Base-by-base conservation (phyloP, 2,113 vertebrate genomes). In the Rhinopomastus cyanomelas region DNA sequence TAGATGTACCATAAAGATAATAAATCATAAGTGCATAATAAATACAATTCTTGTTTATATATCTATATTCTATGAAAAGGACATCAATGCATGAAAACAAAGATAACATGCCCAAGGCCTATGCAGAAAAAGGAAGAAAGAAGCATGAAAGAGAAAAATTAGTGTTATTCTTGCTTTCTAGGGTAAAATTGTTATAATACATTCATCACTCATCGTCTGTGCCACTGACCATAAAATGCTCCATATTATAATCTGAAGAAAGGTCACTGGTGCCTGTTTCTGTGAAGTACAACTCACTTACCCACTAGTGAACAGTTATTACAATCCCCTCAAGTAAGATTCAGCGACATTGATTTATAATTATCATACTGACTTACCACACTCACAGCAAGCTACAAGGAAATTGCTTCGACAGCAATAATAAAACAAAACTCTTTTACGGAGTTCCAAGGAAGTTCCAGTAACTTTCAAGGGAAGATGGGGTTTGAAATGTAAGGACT, bases 171-270 rank as follows among this genome's bases (percentile, higher is more conserved):
- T 79, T 86, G 7, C 32, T 79, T 53, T 87, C 81, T 62, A 81
- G 21, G 7, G 25, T 37, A 62, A 55, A 87, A 74, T 57, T 60
- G 36, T 59, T 71, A 12, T 19, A 71, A 88, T 23, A 85, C 46
- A 90, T 62, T 84, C 37, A 83, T 48, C 32, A n/a, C 56, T 67
- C n/a, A 44, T 12, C n/a, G 34, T 71, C 68, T 93, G 51, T 75
- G 49, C 27, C 46, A 48, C 26, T 55, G 66, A 62, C 66, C 59
- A 39, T 69, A 96, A 96, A 90, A 94, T 93, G 84, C 87, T 88
- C 87, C 81, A 95, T 83, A 95, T 94, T 85, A 94, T 92, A 91
- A 93, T 83, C 26, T 62, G 32, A 36, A 69, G 67, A 67, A 88
- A 86, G 49, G n/a, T 16, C 73, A 39, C 55, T 68, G 81, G 57